Conservation (phyloP, 2,113 vertebrate genomes). For the Uropsilus gracilis region DNA sequence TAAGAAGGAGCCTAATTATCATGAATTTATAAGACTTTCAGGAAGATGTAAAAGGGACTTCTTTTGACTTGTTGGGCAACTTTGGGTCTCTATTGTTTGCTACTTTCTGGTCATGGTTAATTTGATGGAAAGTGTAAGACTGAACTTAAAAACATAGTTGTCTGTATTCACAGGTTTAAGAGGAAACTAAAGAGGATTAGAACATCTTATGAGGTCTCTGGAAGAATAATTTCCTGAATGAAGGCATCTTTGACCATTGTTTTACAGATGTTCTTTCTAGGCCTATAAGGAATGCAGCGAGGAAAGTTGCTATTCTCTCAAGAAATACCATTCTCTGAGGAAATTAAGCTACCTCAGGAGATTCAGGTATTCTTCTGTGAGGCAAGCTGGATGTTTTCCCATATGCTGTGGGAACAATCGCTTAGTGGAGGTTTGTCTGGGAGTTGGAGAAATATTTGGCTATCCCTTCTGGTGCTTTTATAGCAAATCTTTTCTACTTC, state of each 20-base stretch:
- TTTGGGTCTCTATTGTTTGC: not conserved
- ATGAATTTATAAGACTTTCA: conserved; percentile 10
- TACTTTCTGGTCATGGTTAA: not conserved
- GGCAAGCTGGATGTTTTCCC: not conserved
- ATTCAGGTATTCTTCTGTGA: not conserved
- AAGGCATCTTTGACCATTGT: not conserved
- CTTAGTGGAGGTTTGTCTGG: not conserved
- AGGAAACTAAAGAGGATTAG: not conserved
- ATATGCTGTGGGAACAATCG: not conserved
- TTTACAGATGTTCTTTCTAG: not conserved
- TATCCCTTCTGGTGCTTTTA: not conserved
- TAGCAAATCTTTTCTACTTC: not conserved
- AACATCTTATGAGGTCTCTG: not conserved
- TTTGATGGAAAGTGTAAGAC: not conserved
- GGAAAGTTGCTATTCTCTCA: not conserved
- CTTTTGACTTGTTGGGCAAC: not conserved
- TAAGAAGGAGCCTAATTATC: not conserved
- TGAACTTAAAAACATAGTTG: not conserved
- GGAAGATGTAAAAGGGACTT: not conserved
- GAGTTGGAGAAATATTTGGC: not conserved
- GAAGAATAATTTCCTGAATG: not conserved
- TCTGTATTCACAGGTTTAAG: not conserved
- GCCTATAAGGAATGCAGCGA: not conserved
- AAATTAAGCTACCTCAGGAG: not conserved
- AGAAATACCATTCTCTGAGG: not conserved